phyloP scores from a whole-genome alignment of 2,888 invertebrate species.

The Drosophila sordidapex region DNA sequence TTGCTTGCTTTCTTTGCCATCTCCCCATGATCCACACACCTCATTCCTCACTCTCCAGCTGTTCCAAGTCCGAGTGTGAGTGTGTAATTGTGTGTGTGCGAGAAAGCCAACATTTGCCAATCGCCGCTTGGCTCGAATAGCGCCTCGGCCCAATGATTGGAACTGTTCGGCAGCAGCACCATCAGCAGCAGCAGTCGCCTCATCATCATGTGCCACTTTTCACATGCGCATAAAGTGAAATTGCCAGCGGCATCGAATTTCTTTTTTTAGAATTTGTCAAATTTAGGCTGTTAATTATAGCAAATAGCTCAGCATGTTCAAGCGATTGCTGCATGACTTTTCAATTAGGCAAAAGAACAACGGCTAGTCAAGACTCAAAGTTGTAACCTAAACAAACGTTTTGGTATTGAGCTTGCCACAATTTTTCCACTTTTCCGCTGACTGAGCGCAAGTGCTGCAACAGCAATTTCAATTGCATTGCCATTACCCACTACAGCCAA shows the following conservation, averaged over 20 bases:
- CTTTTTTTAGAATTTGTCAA: conserved; percentile 56
- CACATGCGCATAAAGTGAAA: conserved; percentile 77
- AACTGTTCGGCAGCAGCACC: conserved; percentile 54
- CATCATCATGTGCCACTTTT: conserved; percentile 79
- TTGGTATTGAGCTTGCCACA: conserved; percentile 15
- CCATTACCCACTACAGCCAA: conserved; percentile 50
- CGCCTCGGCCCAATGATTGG: conserved; percentile 73
- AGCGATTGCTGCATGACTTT: conserved; percentile 28
- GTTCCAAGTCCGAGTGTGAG: conserved; percentile 19
- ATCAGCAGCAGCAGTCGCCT: conserved; percentile 50
- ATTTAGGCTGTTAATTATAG: conserved; percentile 25
- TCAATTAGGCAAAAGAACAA: conserved; percentile 24
- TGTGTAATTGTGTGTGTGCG: conserved; percentile 33
- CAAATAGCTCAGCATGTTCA: conserved; percentile 8
- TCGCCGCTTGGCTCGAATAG: conserved; percentile 58
- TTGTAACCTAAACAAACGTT: conserved; percentile 22
- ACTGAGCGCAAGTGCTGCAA: conserved; percentile 29
- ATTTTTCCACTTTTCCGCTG: conserved; percentile 44
- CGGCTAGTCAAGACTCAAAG: conserved; percentile 16
- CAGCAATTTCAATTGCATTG: conserved; percentile 38
- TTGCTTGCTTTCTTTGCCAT: conserved; percentile 57
- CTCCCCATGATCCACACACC: conserved; percentile 18
- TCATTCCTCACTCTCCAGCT: conserved; percentile 39
- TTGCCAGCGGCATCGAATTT: conserved; percentile 58
- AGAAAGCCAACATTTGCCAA: conserved; percentile 75